Evolutionary conservation across 2,797 vertebrate species (phyloP), one percentile per base, ranked within the genome.

Genomic region (Onychomys arenicola): DNA sequence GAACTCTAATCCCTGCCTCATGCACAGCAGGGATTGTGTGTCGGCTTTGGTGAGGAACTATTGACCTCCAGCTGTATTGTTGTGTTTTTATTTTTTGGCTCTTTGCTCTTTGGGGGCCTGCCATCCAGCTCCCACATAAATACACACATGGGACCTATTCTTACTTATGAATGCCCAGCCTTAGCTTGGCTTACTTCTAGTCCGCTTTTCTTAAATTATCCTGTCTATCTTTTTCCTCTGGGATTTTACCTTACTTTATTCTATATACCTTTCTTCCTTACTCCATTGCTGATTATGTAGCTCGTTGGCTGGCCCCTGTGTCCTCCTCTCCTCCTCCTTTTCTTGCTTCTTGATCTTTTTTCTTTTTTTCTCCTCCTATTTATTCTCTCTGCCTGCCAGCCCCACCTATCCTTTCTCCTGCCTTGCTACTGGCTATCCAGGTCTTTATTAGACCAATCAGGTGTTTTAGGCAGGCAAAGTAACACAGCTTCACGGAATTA

Each of bases 61-160:
- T 25, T 96, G 94, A 96, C 52, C 57, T 97, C 88, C 87, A 73
- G 34, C 34, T 69, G 34, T 69, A n/a, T 52, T 52, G 67, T 3
- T n/a, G 32, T 8, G 6, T n/a, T 69, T 2, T n/a, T n/a, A 17
- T 34, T 69, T 17, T 11, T 17, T 11, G 25, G 65, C 65, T 69
- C 65, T 69, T 69, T 63, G 25, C 25, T 27, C 25, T 10, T 27
- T 34, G 65, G 65, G 65, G 14, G 32, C 32, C 61, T 1, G 0
- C 16, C 6, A 8, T 67, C 34, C 52, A 69, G 34, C 67, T 69
- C 34, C 67, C 67, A n/a, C 34, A 69, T 69, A n/a, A n/a, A n/a
- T 69, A 69, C 16, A 19, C 14, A n/a, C 34, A 19, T 17, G 67
- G 16, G 34, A 69, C 67, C n/a, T 69, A 19, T 8, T 69, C 67